Evolutionary conservation across 35 echinoderm and acorn worm genomes (phyloP).

Genomic region (Stichopus chloronotus): DNA sequence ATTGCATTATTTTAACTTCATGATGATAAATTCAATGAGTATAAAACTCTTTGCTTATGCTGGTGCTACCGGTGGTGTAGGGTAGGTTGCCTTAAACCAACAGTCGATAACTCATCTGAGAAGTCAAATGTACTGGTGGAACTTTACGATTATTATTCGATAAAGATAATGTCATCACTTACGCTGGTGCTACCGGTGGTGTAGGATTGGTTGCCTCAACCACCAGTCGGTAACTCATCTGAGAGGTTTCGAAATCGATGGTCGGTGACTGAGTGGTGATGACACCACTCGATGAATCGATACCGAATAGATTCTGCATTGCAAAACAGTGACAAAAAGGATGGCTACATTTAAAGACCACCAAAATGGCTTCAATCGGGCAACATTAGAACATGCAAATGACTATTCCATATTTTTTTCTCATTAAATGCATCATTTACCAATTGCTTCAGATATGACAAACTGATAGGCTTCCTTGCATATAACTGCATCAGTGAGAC

Average conservation of each 20-base stretch:
- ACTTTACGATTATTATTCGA: too few relatives aligned
- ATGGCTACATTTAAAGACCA: not conserved
- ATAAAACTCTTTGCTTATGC: slow-evolving; percentile 65
- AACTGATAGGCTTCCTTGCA: too few relatives aligned
- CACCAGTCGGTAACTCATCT: slow-evolving; percentile 61
- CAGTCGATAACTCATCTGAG: slow-evolving; percentile 56
- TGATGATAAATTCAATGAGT: not conserved
- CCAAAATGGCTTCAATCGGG: not conserved
- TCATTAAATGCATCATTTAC: too few relatives aligned
- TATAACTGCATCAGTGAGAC: too few relatives aligned
- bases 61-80: slow-evolving; percentile 64
- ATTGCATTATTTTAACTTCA: not conserved
- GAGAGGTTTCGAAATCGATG: slow-evolving; percentile 66
- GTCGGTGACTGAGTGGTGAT: slow-evolving; percentile 59
- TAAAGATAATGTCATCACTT: slow-evolving; percentile 23
- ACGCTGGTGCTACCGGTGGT: slow-evolving; percentile 77
- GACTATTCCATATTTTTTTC: too few relatives aligned
- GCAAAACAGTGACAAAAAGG: not conserved
- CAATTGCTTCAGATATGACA: too few relatives aligned
- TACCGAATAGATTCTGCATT: slow-evolving; percentile 71
- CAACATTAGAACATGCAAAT: not conserved
- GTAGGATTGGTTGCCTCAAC: slow-evolving; percentile 75
- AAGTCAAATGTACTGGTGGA: slow-evolving; percentile 33
- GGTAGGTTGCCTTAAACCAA: slow-evolving; percentile 73
- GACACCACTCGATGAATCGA: slow-evolving; percentile 62